Evolutionary conservation across 2,888 invertebrate species (phyloP).

Genomic region (Sceliomorpha sp.): DNA sequence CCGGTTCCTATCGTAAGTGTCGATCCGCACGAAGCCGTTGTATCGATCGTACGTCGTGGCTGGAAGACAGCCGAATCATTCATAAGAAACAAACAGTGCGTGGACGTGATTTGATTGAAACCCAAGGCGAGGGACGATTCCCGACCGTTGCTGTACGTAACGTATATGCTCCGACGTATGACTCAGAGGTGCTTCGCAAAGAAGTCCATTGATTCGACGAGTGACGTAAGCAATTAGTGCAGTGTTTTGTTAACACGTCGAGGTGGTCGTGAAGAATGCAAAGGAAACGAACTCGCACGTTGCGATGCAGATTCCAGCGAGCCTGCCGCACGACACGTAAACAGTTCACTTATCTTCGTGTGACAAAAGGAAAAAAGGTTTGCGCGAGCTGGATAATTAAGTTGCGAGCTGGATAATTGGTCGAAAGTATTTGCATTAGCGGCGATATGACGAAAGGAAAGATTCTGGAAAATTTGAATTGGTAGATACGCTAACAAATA

Average conservation of each 20-base stretch:
- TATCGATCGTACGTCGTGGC: conserved; percentile 36
- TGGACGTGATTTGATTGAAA: conserved; percentile 76
- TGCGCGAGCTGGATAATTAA: no score
- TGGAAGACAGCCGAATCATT: conserved; percentile 60
- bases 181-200: conserved; percentile 67
- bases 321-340: no score
- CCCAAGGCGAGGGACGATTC: conserved; percentile 62
- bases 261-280: conserved; percentile 42
- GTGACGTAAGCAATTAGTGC: conserved; percentile 78
- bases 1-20: conserved; percentile 36
- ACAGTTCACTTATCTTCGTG: no score
- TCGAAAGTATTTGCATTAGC: no score
- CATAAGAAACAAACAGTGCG: conserved; percentile 74
- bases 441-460: no score
- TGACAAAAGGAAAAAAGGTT: no score
- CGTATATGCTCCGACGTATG: conserved; percentile 65
- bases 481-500: no score
- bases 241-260: conserved; percentile 56
- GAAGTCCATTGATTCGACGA: conserved; percentile 76
- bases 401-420: no score
- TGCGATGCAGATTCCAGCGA: conserved; percentile 34
- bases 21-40: conserved; percentile 23
- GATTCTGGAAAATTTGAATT: no score
- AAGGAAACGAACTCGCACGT: conserved; percentile 39
- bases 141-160: conserved; percentile 39